These are phyloP conservation scores for Muscicapa comitata DNA, from an alignment of 2,797 vertebrate species.

Conservation along the genomic window DNA sequence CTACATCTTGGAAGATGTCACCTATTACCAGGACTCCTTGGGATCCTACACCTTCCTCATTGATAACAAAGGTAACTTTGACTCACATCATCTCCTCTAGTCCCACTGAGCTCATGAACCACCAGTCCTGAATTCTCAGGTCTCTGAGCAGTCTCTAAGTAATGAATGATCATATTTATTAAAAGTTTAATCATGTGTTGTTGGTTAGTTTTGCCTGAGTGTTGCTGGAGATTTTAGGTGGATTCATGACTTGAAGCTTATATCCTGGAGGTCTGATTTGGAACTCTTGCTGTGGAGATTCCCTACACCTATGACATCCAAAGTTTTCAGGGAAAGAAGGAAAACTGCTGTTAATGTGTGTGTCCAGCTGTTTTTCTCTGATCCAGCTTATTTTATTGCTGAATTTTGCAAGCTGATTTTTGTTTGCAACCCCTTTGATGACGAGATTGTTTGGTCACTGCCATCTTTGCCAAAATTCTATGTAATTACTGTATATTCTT, in stretches of 20 bases:
- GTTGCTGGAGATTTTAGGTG: background rate
- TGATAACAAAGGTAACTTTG: slow-evolving; percentile 92
- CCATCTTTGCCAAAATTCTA: background rate
- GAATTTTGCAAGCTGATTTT: background rate
- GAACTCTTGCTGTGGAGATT: background rate
- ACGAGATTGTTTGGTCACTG: background rate
- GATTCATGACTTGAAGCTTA: background rate
- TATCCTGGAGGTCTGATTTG: background rate
- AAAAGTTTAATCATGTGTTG: background rate
- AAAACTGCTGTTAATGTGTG: background rate
- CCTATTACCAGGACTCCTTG: slow-evolving; percentile 96
- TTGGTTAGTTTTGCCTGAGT: background rate
- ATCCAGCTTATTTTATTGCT: background rate
- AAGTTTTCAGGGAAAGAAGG: background rate
- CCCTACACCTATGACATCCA: background rate
- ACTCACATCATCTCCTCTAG: background rate
- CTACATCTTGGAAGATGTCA: slow-evolving; percentile 97
- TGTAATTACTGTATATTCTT: background rate
- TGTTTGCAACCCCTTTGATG: background rate
- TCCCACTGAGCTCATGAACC: background rate
- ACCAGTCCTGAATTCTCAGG: background rate
- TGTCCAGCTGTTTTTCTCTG: background rate
- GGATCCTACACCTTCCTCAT: slow-evolving; percentile 98
- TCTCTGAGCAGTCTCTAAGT: background rate
- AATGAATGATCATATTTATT: background rate